Evolutionary conservation across 30 jellyfish, hydroid and myxozoan genomes (phyloP), one percentile per base, ranked within the genome.

Genomic region (Haliclystus octoradiatus): DNA sequence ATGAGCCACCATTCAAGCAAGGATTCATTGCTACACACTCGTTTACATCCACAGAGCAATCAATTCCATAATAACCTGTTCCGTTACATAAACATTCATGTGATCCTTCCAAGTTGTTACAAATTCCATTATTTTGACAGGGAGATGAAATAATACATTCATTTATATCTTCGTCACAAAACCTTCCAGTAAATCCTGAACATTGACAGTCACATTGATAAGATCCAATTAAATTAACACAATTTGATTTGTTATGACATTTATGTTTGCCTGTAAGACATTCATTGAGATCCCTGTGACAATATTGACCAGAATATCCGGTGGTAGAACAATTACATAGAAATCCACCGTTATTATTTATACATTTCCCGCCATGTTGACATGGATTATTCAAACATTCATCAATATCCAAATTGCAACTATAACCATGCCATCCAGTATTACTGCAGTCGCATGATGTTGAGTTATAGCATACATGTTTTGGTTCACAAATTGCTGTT

Each of bases 121-220:
- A 82, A 1, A 79, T 13, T 25, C 77, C 90, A 51, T 75, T 68
- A 34, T 75, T 50, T 52, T 46, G 29, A 28, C 84, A 71, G 1
- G 32, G 14, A 15, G 63, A 49, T 14, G 27, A 31, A 31, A 26
- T 33, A 29, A 23, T 51, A 52, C 95, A 84, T 47, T 77, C 92
- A 63, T 76, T 52, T 3, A 70, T 34, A 35, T 76, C 92, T 5
- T 1, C 40, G 57, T 68, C 71, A 73, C 95, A 84, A 31, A 33
- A 46, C 19, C 19, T 4, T 2, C 95, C 95, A 2, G 69, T 28
- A 26, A 34, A 84, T 25, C 95, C 95, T 9, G 84, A 68, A 29
- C 52, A 34, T 23, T 40, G 2, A 57, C 93, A 79, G 22, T 15
- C n/a, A 46, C 93, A 79, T 13, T 3, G 1, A 71, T 69, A 79